Evolutionary conservation across 2,113 vertebrate species (phyloP), one percentile per base, ranked within the genome.

Genomic region (Tonatia bakeri): DNA sequence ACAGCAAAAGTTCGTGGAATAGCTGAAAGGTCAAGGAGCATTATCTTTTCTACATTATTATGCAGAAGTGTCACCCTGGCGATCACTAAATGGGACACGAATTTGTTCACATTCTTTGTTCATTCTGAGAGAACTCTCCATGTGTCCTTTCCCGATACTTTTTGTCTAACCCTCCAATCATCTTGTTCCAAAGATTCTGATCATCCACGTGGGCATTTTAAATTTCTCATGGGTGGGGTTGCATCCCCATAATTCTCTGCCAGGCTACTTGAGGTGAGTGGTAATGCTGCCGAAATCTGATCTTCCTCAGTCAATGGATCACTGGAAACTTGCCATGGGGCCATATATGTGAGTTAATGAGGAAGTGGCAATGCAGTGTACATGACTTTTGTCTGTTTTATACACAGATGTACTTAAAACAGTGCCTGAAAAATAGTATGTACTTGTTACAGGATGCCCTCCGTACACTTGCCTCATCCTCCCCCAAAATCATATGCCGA

Each of bases 381-480:
- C 47, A 52, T 12, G 61, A 33, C 59, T 85, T 9, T 61, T 56
- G 26, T 56, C 33, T 85, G 4, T 40, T 76, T 87, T 40, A 28
- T 89, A 56, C 12, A 11, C 17, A 20, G 54, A n/a, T 67, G 24
- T 85, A 2, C 43, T 36, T 82, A 70, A 61, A 87, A n/a, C 8
- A 72, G 26, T 64, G 28, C 56, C 52, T 77, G 31, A 31, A 26
- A 56, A 47, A 31, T 87, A 36, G 15, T 26, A 47, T 19, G 69
- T 52, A n/a, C 50, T 67, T 69, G 31, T 59, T 20, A 38, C 0
- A 14, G 16, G 28, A 20, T 36, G 2, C 33, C 28, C 38, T 75
- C 28, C 9, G 4, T 54, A 16, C 14, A 9, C 22, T 1, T 7
- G 19, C 17, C 7, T 1, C 5, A 26, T 20, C 4, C 4, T 5